Percentiles rank a stretch among this genome's conserved stretches.
phyloP scores from a whole-genome alignment of 2,797 vertebrate genomes.

The Huso huso region DNA sequence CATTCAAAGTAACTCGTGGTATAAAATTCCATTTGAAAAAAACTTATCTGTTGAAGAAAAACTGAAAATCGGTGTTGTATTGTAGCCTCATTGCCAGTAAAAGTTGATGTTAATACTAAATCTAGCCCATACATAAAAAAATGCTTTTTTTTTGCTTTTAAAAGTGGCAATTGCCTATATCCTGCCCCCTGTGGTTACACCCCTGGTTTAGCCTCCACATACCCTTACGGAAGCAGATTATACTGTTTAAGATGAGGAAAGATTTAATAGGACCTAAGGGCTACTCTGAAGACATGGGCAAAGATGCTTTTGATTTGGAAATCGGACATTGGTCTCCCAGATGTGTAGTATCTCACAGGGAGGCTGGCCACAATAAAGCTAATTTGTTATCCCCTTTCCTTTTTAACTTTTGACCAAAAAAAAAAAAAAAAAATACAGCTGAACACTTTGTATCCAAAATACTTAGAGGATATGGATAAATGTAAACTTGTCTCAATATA shows the following conservation, averaged over 20 bases:
- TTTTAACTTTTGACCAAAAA: no score
- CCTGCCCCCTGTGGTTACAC: conserved; percentile 41
- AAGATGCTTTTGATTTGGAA: background rate
- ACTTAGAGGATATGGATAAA: no score
- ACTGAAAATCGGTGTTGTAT: conserved; percentile 6
- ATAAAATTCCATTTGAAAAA: no score
- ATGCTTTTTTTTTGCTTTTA: no score
- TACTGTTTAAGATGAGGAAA: conserved; percentile 41
- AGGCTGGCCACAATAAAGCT: background rate
- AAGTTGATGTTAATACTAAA: conserved; percentile 9
- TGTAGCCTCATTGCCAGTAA: conserved; percentile 15
- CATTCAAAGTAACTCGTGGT: no score
- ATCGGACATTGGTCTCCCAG: background rate
- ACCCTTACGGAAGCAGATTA: conserved; percentile 46
- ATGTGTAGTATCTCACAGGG: background rate
- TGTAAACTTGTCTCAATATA: no score
- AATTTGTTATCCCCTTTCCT: no score
- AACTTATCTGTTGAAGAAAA: background rate
- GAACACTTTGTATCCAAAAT: no score
- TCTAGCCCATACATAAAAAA: conserved; percentile 12
- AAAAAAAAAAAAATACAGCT: no score
- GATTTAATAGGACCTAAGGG: conserved; percentile 45
- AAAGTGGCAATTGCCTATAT: conserved; percentile 44
- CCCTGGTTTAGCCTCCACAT: conserved; percentile 33
- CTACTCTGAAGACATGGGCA: background rate